phyloP scores from a whole-genome alignment of 2,888 invertebrate genomes.

The Mesochorus sp. region DNA sequence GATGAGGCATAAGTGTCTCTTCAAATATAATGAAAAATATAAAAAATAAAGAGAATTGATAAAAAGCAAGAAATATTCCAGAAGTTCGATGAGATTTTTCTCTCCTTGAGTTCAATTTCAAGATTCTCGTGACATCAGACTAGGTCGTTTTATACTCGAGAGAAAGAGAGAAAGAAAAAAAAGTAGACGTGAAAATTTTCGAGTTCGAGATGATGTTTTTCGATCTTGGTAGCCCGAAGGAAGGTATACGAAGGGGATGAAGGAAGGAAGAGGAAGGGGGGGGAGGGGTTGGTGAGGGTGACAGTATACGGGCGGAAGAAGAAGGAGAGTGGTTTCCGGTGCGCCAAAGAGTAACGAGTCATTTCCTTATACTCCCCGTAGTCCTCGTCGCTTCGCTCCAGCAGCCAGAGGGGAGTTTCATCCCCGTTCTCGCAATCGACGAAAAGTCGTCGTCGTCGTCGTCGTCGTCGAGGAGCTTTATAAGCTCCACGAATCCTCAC shows the following conservation, averaged over 20 bases:
- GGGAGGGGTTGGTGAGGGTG: slow-evolving; percentile 18
- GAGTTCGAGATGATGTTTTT: slow-evolving; percentile 56
- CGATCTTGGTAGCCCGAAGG: slow-evolving; percentile 49
- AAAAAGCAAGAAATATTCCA: too few relatives aligned
- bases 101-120: too few relatives aligned
- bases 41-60: too few relatives aligned
- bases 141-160: neutral
- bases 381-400: slow-evolving; percentile 34
- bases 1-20: too few relatives aligned
- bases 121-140: too few relatives aligned
- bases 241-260: neutral
- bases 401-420: neutral
- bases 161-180: too few relatives aligned
- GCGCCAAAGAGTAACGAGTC: slow-evolving; percentile 77
- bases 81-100: neutral
- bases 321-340: slow-evolving; percentile 75
- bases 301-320: slow-evolving; percentile 46
- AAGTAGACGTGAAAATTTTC: slow-evolving; percentile 43
- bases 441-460: slow-evolving; percentile 21
- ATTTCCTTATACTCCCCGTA: slow-evolving; percentile 71
- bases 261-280: neutral
- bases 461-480: neutral
- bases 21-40: too few relatives aligned
- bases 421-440: slow-evolving; percentile 29
- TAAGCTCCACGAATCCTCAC: neutral